Evolutionary conservation across 1,140 invertebrate genomes (phyloP), one percentile per base, ranked within the genome.

Genomic region (Drosophila teissieri): DNA sequence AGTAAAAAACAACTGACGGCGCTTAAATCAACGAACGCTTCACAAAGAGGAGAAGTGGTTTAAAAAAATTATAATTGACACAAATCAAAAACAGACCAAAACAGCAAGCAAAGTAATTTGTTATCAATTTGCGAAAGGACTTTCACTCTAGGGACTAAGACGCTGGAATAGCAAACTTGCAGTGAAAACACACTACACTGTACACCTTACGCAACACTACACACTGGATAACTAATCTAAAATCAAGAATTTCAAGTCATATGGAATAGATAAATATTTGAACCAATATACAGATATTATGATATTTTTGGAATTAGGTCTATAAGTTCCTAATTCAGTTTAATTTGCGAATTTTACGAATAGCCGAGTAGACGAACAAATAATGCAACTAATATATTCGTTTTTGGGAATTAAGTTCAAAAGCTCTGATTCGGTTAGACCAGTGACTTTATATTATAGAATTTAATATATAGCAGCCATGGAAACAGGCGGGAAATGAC

Each of bases 111-210:
- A 74, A 76, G 53, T 74, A 64, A 64, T 76, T 76, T 74, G 62
- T 57, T 73, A 75, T 75, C 69, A 75, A 75, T 75, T 64, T 75
- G 60, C 64, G 63, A 56, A 24, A 31, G 64, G 46, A 57, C 64
- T 70, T 52, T 19, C 69, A 49, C 51, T 56, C 51, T 42, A 56
- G 62, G 67, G 27, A 12, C 36, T 36, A 31, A 46, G 51, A 12
- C 19, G 44, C 44, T 36, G 40, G 63, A 36, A 64, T 37, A 24
- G 46, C 37, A 45, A 64, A 36, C 49, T 37, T 69, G 68, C 48
- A 52, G 60, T 45, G 39, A 22, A 10, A 42, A 37, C 34, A 36
- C 37, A 68, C 62, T 68, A 69, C 65, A 69, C 31, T 31, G 4
- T n/a, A 22, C 39, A 31, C 22, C 7, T 3, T 1, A 54, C 42